These are phyloP conservation scores for Theristicus caerulescens DNA, from an alignment of 2,113 vertebrate genomes.

Conservation along the genomic window DNA sequence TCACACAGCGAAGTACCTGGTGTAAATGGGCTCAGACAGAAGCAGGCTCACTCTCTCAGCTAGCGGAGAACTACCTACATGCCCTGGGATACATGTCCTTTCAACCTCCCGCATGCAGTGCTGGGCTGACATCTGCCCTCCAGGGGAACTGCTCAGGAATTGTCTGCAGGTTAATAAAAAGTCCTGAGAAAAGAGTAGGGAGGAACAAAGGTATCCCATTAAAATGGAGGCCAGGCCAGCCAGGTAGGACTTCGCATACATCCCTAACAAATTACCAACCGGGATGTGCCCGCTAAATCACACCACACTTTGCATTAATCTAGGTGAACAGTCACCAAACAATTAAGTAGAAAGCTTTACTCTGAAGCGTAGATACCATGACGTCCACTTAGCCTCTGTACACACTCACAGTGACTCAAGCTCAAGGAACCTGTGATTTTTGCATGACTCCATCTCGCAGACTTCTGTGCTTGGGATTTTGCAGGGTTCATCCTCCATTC, in stretches of 20 bases:
- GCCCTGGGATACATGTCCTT: not conserved
- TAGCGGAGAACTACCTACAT: not conserved
- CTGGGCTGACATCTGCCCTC: not conserved
- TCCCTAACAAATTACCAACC: not conserved
- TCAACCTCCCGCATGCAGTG: not conserved
- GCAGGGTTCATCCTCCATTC: not conserved
- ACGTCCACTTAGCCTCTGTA: not conserved
- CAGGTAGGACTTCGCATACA: not conserved
- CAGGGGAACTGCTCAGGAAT: not conserved
- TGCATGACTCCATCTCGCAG: not conserved
- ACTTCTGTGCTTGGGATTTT: not conserved
- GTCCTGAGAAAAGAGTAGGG: not conserved
- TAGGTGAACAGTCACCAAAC: not conserved
- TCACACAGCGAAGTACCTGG: not conserved
- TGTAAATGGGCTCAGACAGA: not conserved
- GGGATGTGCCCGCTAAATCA: not conserved
- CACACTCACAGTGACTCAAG: not conserved
- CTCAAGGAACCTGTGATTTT: not conserved
- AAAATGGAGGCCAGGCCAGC: not conserved
- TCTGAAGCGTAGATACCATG: not conserved
- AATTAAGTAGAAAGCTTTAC: not conserved
- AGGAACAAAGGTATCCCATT: not conserved
- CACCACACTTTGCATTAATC: not conserved
- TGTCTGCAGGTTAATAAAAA: not conserved
- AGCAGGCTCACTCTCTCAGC: not conserved